phyloP scores from a whole-genome alignment of 2,797 vertebrate species.

The Lemur catta region DNA sequence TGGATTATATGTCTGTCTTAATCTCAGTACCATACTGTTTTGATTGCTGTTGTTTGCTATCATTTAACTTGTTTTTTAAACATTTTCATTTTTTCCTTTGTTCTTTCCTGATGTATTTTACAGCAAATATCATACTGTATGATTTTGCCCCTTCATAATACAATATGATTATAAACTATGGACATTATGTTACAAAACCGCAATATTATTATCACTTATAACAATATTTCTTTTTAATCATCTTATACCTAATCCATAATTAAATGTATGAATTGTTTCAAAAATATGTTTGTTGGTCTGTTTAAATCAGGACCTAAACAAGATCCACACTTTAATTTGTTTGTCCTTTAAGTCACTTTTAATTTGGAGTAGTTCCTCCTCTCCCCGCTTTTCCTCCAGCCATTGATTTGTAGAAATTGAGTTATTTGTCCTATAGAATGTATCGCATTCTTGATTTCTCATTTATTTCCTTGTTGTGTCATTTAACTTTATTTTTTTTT shows the following conservation, averaged over 20 bases:
- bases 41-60: not conserved
- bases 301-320: not conserved
- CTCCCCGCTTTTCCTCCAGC: not conserved
- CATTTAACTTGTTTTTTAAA: not conserved
- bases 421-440: not conserved
- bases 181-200: not conserved
- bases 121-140: not conserved
- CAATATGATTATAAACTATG: not conserved
- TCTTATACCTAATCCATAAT: not conserved
- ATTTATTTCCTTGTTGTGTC: not conserved
- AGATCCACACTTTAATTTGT: not conserved
- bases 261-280: not conserved
- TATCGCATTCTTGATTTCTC: not conserved
- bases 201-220: not conserved
- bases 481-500: not conserved
- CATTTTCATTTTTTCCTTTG: not conserved
- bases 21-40: not conserved
- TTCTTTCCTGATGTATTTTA: not conserved
- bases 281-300: not conserved
- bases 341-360: not conserved
- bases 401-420: not conserved
- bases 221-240: not conserved
- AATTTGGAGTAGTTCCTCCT: not conserved
- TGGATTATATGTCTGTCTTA: not conserved
- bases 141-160: not conserved